Base-by-base conservation (phyloP, 1,140 invertebrate genomes). In the Magallana gigas region DNA sequence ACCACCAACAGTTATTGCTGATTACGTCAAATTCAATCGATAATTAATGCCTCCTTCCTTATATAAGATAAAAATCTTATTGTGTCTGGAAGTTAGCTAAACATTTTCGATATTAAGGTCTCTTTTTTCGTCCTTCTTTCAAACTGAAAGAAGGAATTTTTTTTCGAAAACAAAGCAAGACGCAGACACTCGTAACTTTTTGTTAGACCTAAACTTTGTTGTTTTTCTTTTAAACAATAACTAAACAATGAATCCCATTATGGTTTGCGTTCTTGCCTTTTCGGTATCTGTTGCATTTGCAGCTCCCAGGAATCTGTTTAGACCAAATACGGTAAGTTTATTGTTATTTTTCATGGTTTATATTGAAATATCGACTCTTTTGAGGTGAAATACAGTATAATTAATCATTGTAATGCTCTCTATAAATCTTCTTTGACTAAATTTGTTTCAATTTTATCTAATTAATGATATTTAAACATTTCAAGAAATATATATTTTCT, bases 81-180 rank as follows among this genome's bases (percentile, higher is more conserved):
- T 48, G 36, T 48, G 68, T 76, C 68, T 36, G 23, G 23, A 29
- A 76, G 18, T 29, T 29, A 8, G 68, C 36, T 76, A 16, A 12
- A n/a, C 23, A 18, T 76, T 76, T 12, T 62, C 8, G 2, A 12
- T 29, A 18, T 23, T 12, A 76, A 8, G 5, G 68, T 76, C 68
- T 9, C 8, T 76, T 16, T 71, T 76, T 76, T 76, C 68, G 68
- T 76, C 68, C 68, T 76, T 76, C 68, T 76, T 76, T 76, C 68
- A 29, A 29, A 76, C 18, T 29, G 68, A 76, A 76, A 76, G 68
- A 76, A 76, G 68, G 68, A 76, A 76, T 12, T 8, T 4, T 71
- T 71, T 11, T 76, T 76, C 68, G 68, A 76, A 76, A 48, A 48
- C 36, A 48, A 76, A 76, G 68, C 23, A 76, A 76, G 68, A 23